Percentiles rank a stretch among this genome's conserved stretches.
Evolutionary conservation across 1,140 invertebrate genomes (phyloP).

Genomic region (Pseudomyrmex concolor): DNA sequence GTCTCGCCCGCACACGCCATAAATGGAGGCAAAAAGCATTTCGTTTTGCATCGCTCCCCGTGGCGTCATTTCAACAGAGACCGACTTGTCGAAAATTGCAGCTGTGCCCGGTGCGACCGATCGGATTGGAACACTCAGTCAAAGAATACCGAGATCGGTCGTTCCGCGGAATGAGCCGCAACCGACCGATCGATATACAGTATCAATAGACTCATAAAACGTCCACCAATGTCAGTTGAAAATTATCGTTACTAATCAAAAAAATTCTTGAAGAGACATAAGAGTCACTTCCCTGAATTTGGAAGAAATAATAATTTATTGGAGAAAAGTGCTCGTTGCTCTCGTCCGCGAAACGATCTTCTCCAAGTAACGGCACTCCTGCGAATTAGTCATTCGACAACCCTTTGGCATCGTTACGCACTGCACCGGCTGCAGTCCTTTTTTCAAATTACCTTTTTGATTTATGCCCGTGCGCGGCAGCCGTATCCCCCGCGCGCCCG

Average conservation of each 20-base stretch:
- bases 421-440: constrained; percentile 50
- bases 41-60: constrained; percentile 49
- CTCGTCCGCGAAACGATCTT: constrained; percentile 40
- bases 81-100: constrained; percentile 49
- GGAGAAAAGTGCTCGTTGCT: background rate
- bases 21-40: constrained; percentile 51
- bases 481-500: constrained; percentile 59
- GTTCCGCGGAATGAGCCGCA: constrained; percentile 21
- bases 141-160: constrained; percentile 15
- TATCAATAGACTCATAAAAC: background rate
- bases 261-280: background rate
- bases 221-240: background rate
- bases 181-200: background rate
- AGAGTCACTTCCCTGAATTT: background rate
- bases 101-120: constrained; percentile 1
- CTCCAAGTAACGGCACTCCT: constrained; percentile 68
- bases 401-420: constrained; percentile 52
- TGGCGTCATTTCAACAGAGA: constrained; percentile 46
- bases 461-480: constrained; percentile 67
- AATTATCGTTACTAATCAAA: background rate
- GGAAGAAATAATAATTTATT: background rate
- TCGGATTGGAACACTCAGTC: constrained; percentile 18
- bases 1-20: constrained; percentile 40
- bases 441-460: constrained; percentile 76
- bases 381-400: constrained; percentile 71